Evolutionary conservation across 2,888 invertebrate genomes (phyloP).

Genomic region (Pandemis heparana): DNA sequence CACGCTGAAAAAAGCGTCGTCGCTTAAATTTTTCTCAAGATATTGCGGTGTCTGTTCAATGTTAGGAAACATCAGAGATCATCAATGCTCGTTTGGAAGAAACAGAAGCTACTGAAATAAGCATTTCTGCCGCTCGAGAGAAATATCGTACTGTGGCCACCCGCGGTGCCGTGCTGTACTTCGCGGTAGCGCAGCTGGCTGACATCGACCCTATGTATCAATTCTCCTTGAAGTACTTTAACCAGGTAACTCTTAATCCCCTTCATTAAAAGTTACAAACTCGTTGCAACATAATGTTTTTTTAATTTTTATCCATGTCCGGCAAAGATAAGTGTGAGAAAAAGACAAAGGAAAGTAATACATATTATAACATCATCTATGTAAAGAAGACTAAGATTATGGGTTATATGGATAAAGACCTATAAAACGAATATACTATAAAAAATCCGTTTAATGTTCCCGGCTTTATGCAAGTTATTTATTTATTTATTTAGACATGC

Average conservation of each 20-base stretch:
- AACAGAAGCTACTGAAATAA: slow-evolving; percentile 94
- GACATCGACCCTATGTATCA: slow-evolving; percentile 99
- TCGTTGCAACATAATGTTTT: no score
- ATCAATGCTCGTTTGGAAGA: slow-evolving; percentile 95
- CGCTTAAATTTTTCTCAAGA: neutral
- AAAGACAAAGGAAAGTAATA: no score
- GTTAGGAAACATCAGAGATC: slow-evolving; percentile 94
- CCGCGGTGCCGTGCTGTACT: slow-evolving; percentile 95
- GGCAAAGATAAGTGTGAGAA: no score
- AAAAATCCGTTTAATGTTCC: no score
- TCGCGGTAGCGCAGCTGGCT: slow-evolving; percentile 94
- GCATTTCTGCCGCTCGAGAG: slow-evolving; percentile 94
- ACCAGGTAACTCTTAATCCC: slow-evolving; percentile 55
- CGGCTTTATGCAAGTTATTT: no score
- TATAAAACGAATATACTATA: no score
- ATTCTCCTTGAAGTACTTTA: slow-evolving; percentile 96
- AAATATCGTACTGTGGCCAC: slow-evolving; percentile 94
- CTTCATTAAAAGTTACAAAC: no score
- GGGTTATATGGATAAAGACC: no score
- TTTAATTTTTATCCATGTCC: no score
- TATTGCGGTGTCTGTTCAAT: neutral
- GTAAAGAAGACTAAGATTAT: no score
- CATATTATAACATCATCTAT: no score
- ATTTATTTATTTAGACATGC: no score
- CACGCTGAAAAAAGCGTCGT: neutral